These are phyloP conservation scores for Dissostichus mawsoni DNA, from an alignment of 2,113 vertebrate species.

Conservation along the genomic window DNA sequence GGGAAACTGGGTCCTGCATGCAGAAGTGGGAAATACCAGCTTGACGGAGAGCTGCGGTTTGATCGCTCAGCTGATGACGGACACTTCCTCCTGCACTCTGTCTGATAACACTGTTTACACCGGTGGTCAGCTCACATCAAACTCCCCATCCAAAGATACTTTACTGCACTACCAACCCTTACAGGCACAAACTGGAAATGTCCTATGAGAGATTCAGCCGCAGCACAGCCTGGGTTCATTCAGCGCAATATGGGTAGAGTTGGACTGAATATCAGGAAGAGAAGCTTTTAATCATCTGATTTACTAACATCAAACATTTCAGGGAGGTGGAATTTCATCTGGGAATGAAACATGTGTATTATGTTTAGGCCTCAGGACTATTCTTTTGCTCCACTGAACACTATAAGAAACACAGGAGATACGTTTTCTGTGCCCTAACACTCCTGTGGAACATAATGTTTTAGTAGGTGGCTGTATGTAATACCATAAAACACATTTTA, in stretches of 20 bases:
- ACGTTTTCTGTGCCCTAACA: constrained; percentile 9
- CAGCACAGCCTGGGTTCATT: neutral
- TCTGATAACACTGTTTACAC: constrained; percentile 79
- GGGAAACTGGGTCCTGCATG: constrained; percentile 10
- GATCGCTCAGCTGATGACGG: constrained; percentile 71
- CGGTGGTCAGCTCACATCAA: constrained; percentile 35
- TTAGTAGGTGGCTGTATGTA: neutral
- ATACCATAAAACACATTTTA: constrained; percentile 2
- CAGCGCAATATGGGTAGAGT: neutral
- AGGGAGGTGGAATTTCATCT: constrained; percentile 25
- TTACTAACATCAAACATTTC: constrained; percentile 2
- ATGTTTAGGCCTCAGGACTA: constrained; percentile 33
- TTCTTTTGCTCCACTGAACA: constrained; percentile 40
- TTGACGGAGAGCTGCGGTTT: constrained; percentile 39
- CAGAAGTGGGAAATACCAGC: constrained; percentile 63
- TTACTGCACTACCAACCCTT: constrained; percentile 4
- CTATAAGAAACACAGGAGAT: constrained; percentile 10
- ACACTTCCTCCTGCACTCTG: constrained; percentile 75
- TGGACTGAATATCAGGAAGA: too few relatives aligned
- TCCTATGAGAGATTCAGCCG: neutral
- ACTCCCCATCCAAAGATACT: constrained; percentile 35
- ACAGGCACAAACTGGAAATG: neutral
- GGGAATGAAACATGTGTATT: constrained; percentile 24
- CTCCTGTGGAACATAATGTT: neutral
- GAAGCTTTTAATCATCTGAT: too few relatives aligned